Evolutionary conservation across 2,113 vertebrate species (phyloP).

Genomic region (Scalopus aquaticus): DNA sequence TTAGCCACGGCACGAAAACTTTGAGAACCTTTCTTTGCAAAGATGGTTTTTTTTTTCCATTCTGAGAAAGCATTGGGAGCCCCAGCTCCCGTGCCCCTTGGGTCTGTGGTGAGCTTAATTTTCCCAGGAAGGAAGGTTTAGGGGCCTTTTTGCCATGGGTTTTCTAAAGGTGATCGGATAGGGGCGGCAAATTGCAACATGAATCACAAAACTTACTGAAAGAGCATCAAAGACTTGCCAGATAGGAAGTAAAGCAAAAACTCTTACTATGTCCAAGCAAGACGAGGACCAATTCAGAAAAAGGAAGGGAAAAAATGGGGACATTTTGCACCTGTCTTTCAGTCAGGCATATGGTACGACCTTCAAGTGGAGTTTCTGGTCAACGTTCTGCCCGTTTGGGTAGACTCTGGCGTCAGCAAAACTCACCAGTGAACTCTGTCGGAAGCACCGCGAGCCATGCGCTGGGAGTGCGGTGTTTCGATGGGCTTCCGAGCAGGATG

Average conservation of each 20-base stretch:
- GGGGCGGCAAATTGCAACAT: slow-evolving; percentile 74
- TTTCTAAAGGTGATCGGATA: slow-evolving; percentile 68
- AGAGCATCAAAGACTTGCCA: slow-evolving; percentile 76
- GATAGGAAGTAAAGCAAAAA: slow-evolving; percentile 69
- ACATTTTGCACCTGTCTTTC: slow-evolving; percentile 64
- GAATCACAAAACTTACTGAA: slow-evolving; percentile 78
- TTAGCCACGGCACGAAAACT: neutral
- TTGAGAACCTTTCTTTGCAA: slow-evolving; percentile 26
- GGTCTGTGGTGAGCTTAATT: slow-evolving; percentile 45
- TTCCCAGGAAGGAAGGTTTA: slow-evolving; percentile 68
- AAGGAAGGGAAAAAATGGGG: slow-evolving; percentile 44
- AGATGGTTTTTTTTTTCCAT: neutral
- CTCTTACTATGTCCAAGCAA: slow-evolving; percentile 67
- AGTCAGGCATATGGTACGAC: slow-evolving; percentile 41
- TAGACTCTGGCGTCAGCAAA: slow-evolving; percentile 43
- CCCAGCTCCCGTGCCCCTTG: slow-evolving; percentile 32
- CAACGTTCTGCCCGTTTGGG: neutral
- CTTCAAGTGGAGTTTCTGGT: slow-evolving; percentile 60
- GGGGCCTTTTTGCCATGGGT: slow-evolving; percentile 74
- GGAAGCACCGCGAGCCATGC: neutral
- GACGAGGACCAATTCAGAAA: neutral
- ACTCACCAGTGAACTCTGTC: slow-evolving; percentile 30
- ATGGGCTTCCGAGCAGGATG: slow-evolving; percentile 15
- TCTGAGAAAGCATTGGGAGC: neutral
- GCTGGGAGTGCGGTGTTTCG: slow-evolving; percentile 24